Percentiles rank a stretch among this genome's conserved stretches.
Evolutionary conservation across 2,888 invertebrate species (phyloP).

Genomic region (Sylvicola cinctus): DNA sequence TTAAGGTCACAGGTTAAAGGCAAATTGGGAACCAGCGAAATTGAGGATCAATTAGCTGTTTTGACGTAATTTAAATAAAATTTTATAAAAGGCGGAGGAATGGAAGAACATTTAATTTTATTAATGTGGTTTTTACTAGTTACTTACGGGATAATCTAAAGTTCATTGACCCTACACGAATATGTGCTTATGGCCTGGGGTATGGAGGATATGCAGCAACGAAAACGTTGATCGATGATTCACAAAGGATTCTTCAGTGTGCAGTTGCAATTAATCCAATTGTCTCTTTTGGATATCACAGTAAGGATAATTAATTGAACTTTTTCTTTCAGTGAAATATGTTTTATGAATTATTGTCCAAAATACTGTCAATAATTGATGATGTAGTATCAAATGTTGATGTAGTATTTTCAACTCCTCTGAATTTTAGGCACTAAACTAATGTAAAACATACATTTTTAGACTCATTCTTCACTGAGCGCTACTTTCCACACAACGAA

Average conservation of each 20-base stretch:
- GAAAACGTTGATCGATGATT: constrained; percentile 59
- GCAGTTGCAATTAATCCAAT: constrained; percentile 74
- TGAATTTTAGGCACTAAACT: no score
- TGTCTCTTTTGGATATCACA: constrained; percentile 62
- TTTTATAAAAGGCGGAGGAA: neutral
- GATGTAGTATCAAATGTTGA: constrained; percentile 5
- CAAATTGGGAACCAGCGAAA: constrained; percentile 48
- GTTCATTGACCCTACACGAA: constrained; percentile 59
- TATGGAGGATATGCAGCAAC: constrained; percentile 77
- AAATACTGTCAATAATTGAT: constrained; percentile 1
- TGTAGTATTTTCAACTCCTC: no score
- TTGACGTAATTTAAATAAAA: no score
- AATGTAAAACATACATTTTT: constrained; percentile 6
- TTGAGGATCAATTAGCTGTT: constrained; percentile 55
- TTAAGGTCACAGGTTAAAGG: constrained; percentile 52
- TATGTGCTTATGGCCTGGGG: constrained; percentile 69
- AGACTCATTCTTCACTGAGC: constrained; percentile 82
- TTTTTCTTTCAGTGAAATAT: neutral
- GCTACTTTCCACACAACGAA: constrained; percentile 61
- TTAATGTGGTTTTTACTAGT: constrained; percentile 23
- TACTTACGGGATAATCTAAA: constrained; percentile 58
- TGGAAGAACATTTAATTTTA: neutral
- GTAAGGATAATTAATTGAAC: constrained; percentile 25
- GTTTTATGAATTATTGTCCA: neutral
- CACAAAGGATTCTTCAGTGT: constrained; percentile 57